Base-by-base conservation (phyloP, 2,888 invertebrate species). In the Epinotia ramella region DNA sequence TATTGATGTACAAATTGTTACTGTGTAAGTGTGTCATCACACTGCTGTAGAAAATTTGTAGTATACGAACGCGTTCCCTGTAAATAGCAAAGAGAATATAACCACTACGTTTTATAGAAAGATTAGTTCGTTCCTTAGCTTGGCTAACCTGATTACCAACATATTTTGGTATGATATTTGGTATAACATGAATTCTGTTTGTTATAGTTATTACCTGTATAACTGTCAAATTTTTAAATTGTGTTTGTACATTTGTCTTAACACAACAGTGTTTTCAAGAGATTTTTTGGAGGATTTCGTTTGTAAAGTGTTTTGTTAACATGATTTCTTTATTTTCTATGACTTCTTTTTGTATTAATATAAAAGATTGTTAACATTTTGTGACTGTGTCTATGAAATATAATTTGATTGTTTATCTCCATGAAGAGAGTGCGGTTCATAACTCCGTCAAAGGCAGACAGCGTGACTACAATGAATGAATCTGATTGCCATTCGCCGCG, bases 381-480 rank as follows among this genome's bases (percentile, higher is more conserved):
- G 66, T 62, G 46, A 68, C 65, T 69, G 49, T 44, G 24, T 66
- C 11, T n/a, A 9, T 60, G 28, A 57, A 46, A 20, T 69, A 59
- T 16, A 20, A 60, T 11, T 13, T 56, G 0, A n/a, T 63, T 73
- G 44, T 73, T 67, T 5, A 67, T 66, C 71, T 80, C 78, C 66
- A 94, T 93, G 93, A 94, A 94, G 91, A 93, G 90, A 84, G 94
- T 94, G 80, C 89, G 94, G 56, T 94, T 94, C 83, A 87, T 89
- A 79, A 86, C 88, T 73, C 88, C 89, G 68, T 79, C 76, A 70
- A 86, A 84, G 80, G 62, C 77, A 76, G 79, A 78, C n/a, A 75
- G 76, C 66, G 77, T 78, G 40, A 66, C 75, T 44, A 81, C 77
- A 69, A 92, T 93, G 91, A 87, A 87, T 72, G 88, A 90, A 40